These are phyloP conservation scores for Pontoporia blainvillei DNA, from an alignment of 2,113 vertebrate species.

Conservation along the genomic window DNA sequence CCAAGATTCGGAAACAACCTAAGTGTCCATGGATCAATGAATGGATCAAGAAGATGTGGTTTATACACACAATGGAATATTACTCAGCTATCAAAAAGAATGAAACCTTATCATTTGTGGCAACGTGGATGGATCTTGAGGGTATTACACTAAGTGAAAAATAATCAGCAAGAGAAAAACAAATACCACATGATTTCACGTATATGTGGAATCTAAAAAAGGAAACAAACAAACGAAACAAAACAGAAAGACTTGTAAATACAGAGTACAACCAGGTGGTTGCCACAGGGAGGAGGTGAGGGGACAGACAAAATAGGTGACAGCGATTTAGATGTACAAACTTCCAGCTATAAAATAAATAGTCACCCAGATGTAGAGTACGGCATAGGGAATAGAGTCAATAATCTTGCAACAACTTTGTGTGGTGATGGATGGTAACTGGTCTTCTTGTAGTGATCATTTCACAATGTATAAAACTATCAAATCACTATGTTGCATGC, in stretches of 20 bases:
- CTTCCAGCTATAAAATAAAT: neutral
- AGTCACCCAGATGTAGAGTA: neutral
- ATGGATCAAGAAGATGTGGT: neutral
- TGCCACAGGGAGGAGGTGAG: neutral
- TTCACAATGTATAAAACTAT: neutral
- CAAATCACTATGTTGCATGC: neutral
- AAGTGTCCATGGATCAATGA: neutral
- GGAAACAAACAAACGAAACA: neutral
- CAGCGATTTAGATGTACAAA: neutral
- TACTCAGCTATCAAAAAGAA: neutral
- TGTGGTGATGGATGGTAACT: neutral
- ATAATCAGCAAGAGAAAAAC: neutral
- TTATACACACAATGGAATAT: neutral
- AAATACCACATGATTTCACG: neutral
- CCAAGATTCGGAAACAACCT: neutral
- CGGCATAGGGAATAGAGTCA: neutral
- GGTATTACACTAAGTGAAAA: neutral
- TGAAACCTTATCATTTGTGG: neutral
- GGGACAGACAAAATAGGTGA: neutral
- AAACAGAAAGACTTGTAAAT: neutral
- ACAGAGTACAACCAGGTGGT: neutral
- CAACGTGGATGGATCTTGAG: neutral
- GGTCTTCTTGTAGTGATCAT: neutral
- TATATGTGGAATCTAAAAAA: neutral
- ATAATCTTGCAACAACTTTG: too few species aligned